A percentile compares a stretch with the other conserved stretches of the same genome.
Evolutionary conservation across 2,113 vertebrate species (phyloP).

Genomic region (Tor tambroides): DNA sequence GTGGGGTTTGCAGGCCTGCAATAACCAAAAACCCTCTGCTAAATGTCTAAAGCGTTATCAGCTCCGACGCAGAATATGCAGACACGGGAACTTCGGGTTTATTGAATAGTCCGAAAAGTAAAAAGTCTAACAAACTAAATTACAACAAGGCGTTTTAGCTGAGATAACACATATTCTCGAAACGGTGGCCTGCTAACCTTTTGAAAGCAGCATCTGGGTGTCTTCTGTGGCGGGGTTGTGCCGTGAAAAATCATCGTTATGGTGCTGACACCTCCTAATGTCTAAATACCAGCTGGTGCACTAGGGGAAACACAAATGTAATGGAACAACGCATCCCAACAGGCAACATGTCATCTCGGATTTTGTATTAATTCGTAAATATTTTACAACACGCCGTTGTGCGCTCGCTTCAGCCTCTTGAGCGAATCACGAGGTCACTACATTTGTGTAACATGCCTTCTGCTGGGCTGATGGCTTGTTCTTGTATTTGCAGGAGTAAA

Average conservation of each 20-base stretch:
- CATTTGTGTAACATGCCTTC: not conserved
- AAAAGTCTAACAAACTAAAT: conserved; percentile 23
- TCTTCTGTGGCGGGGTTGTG: not conserved
- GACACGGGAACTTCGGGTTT: not conserved
- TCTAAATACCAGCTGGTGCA: conserved; percentile 41
- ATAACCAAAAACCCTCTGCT: not conserved
- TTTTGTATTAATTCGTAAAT: conserved; percentile 37
- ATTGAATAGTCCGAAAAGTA: conserved; percentile 26
- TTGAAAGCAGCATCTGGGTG: conserved; percentile 29
- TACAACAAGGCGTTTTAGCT: conserved; percentile 46
- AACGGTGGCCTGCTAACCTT: conserved; percentile 37
- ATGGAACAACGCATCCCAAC: conserved; percentile 31
- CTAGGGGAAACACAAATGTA: conserved; percentile 22
- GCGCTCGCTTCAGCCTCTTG: conserved; percentile 34
- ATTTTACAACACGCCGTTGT: conserved; percentile 17
- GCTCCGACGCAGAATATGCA: conserved; percentile 13
- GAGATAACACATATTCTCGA: conserved; percentile 44
- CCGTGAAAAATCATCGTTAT: conserved; percentile 23
- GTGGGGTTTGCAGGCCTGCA: not conserved
- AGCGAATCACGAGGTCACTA: not conserved
- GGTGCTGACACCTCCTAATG: conserved; percentile 41
- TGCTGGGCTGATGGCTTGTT: conserved; percentile 4
- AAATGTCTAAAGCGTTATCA: conserved; percentile 23
- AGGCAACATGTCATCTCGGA: conserved; percentile 29
- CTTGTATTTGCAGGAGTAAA: not conserved